Base-by-base conservation (phyloP, 2,113 vertebrate species). In the Grallaria varia region DNA sequence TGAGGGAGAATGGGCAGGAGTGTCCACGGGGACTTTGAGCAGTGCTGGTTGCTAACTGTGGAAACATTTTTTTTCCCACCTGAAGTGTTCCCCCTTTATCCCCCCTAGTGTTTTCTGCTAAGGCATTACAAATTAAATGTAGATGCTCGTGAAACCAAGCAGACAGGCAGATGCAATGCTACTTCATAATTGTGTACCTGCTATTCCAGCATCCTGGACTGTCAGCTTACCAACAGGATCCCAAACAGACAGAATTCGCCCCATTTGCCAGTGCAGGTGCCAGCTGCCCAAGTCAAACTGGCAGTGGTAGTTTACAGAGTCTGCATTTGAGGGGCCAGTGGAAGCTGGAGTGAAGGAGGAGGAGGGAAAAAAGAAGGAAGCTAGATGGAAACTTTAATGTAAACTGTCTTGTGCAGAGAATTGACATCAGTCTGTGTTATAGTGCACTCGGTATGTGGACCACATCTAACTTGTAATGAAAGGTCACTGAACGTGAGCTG, bases 131-230 rank as follows among this genome's bases (percentile, higher is more conserved):
- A 35, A 58, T 67, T 31, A 59, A 92, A 72, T 76, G 82, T 64
- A 80, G 73, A 71, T 20, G 37, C 47, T 84, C 1, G 1, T 56
- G 85, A 84, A 94, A 67, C 39, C 21, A 39, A 53, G 79, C 75
- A 59, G 78, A n/a, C 45, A 63, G 74, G 63, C 89, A 93, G 78
- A 75, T 79, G 55, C 62, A 87, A 30, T 47, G 81, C 87, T 62
- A 0, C 27, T 62, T 72, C 6, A 9, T 15, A 78, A 22, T 1
- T 53, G 27, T 35, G 62, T 4, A 27, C 44, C 66, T 58, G 83
- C 56, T 49, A 3, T 15, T 15, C 45, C 81, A 56, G 58, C 52
- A 44, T 49, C 37, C 17, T 1, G 0, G 15, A 60, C n/a, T 0
- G 12, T 22, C 31, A 37, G 62, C 45, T 52, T 52, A 33, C 45